Percentiles rank a stretch among this genome's conserved stretches.
These are phyloP conservation scores for Tauraco erythrolophus DNA, from an alignment of 2,113 vertebrate species.

Conservation along the genomic window DNA sequence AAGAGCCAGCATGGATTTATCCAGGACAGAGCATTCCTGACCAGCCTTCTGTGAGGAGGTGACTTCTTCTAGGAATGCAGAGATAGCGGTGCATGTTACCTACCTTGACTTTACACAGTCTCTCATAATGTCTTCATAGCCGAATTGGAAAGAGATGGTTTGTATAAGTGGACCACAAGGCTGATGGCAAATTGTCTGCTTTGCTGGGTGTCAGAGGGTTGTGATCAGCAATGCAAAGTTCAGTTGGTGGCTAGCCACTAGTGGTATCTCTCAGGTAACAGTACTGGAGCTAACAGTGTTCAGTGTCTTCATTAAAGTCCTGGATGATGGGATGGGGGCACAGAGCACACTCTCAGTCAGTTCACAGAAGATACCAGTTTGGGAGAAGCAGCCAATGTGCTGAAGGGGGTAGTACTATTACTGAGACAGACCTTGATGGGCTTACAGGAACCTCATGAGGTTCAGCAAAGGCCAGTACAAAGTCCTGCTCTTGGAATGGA, in stretches of 20 bases:
- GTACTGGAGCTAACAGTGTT: neutral
- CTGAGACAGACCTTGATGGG: neutral
- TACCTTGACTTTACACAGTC: neutral
- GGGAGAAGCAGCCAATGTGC: neutral
- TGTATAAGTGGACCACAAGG: neutral
- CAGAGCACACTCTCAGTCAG: neutral
- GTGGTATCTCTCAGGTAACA: neutral
- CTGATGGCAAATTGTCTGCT: neutral
- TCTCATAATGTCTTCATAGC: neutral
- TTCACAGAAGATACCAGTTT: neutral
- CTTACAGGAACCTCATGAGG: neutral
- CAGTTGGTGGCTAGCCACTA: neutral
- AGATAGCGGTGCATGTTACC: neutral
- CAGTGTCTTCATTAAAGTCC: neutral
- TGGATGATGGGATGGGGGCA: neutral
- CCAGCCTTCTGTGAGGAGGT: neutral
- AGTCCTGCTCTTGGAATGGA: neutral
- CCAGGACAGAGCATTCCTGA: neutral
- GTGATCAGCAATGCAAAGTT: neutral
- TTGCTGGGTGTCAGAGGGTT: neutral
- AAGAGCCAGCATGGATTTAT: neutral
- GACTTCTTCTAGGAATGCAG: neutral
- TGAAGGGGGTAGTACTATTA: neutral
- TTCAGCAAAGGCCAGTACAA: neutral
- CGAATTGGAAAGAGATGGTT: neutral